Evolutionary conservation across 2,888 invertebrate genomes (phyloP).

Genomic region (Caenorhabditis doughertyi): DNA sequence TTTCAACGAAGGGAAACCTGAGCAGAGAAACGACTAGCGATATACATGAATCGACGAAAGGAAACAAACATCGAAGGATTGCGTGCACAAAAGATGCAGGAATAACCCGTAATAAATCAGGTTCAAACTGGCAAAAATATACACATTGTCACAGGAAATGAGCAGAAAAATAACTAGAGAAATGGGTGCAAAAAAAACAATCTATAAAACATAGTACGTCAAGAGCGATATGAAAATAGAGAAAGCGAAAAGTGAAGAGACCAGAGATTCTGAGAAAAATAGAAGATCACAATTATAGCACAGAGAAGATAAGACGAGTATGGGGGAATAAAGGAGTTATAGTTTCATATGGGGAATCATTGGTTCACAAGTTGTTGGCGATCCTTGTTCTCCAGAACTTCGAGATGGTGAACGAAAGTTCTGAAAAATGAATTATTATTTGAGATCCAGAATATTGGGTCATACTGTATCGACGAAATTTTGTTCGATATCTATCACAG

Average conservation of each 20-base stretch:
- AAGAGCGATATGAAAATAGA: constrained; percentile 33
- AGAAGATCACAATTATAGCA: constrained; percentile 51
- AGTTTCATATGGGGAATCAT: constrained; percentile 46
- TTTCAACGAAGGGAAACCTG: constrained; percentile 28
- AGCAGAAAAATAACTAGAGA: not conserved
- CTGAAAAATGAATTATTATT: constrained; percentile 1
- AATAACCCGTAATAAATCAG: constrained; percentile 2
- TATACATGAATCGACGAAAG: constrained; percentile 5
- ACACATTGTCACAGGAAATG: constrained; percentile 49
- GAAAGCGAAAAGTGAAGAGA: constrained; percentile 29
- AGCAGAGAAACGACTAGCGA: constrained; percentile 21
- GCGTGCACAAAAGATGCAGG: not conserved
- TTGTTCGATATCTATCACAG: constrained; percentile 55
- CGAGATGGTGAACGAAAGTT: constrained; percentile 49
- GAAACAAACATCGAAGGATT: not conserved
- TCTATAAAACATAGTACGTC: constrained; percentile 31
- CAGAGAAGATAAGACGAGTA: constrained; percentile 21
- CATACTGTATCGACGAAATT: constrained; percentile 16
- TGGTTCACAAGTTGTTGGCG: constrained; percentile 51
- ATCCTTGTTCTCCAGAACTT: constrained; percentile 41
- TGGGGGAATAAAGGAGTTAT: constrained; percentile 4
- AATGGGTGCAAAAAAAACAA: constrained; percentile 28
- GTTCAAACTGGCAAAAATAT: constrained; percentile 40
- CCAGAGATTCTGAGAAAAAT: constrained; percentile 11
- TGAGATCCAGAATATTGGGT: not conserved